A percentile compares a stretch with the other conserved stretches of the same genome.
phyloP scores from a whole-genome alignment of 2,888 invertebrate species.

The Drosophila buzzatii region DNA sequence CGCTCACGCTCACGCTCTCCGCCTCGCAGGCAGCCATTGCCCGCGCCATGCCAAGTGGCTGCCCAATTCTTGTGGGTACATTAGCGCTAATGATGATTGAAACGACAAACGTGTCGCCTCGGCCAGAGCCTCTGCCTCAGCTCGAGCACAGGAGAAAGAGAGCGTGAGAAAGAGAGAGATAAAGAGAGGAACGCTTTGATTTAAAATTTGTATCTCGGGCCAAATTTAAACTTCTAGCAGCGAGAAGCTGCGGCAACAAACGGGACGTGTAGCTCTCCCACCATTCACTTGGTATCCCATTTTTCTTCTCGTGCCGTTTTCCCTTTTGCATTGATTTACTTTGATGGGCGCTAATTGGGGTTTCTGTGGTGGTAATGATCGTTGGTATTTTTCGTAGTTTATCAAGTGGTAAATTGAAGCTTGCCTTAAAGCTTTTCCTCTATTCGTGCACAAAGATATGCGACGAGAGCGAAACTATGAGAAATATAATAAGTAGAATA shows the following conservation, averaged over 20 bases:
- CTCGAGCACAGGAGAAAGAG: conserved; percentile 3
- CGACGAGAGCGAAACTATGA: background rate
- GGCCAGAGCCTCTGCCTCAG: conserved; percentile 38
- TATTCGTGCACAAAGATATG: background rate
- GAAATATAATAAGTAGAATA: background rate
- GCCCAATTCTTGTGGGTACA: conserved; percentile 86
- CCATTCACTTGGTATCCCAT: conserved; percentile 34
- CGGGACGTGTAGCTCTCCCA: conserved; percentile 14
- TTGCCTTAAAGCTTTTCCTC: conserved; percentile 7
- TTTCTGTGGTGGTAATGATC: conserved; percentile 63
- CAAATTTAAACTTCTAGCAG: conserved; percentile 37
- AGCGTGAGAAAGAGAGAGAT: background rate
- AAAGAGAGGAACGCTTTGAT: conserved; percentile 57
- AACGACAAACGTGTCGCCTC: conserved; percentile 82
- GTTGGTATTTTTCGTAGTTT: conserved; percentile 69
- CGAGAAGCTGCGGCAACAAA: conserved; percentile 11
- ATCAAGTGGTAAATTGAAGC: conserved; percentile 58
- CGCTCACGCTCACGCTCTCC: conserved; percentile 6
- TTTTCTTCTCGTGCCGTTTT: conserved; percentile 30
- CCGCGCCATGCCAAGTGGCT: conserved; percentile 53
- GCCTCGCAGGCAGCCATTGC: conserved; percentile 20
- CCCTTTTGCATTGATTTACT: conserved; percentile 70
- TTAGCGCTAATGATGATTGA: conserved; percentile 86
- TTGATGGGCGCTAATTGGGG: conserved; percentile 75
- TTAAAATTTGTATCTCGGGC: conserved; percentile 66